Base-by-base conservation (phyloP, 2,797 vertebrate species). In the Chloroceryle amazona region DNA sequence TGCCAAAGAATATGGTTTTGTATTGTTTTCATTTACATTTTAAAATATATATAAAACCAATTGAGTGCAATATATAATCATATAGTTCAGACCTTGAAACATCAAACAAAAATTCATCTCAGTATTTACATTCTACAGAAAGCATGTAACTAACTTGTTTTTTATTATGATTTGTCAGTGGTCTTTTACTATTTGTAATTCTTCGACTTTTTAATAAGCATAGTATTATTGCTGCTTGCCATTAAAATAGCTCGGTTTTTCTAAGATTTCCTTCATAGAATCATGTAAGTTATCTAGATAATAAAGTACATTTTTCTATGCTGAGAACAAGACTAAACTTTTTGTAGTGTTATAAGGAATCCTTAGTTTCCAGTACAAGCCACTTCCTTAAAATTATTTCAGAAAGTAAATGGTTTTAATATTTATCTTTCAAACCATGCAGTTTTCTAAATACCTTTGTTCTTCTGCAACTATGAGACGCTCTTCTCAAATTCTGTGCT, bases 121-220 rank as follows among this genome's bases (percentile, higher is more conserved):
- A 51, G 42, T 82, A 96, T 93, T 96, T 82, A 68, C 90, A 92
- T 95, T 91, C 41, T 60, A 82, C 41, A 81, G 39, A 93, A 93
- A 82, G 11, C 44, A 86, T 86, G 71, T 80, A 93, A 94, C 74
- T 93, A 73, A 86, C 58, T 81, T 81, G 42, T 10, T 95, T 86
- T 94, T 96, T 86, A 51, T 81, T 66, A 21, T 89, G 13, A 29
- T 62, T 83, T 83, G 37, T 74, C 29, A 52, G 8, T 54, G 39
- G 28, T 86, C 14, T 86, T 85, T 54, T 51, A 49, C 3, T 73
- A 26, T 72, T 31, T 4, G 3, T 16, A 86, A 75, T 49, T 89
- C 25, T 81, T 79, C 68, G 17, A 65, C 26, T 79, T 81, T 67
- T 52, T 82, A 55, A 37, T 25, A 80, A 88, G 41, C 9, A 41